Conservation (phyloP, 2,797 vertebrate genomes). For the Hipposideros larvatus region DNA sequence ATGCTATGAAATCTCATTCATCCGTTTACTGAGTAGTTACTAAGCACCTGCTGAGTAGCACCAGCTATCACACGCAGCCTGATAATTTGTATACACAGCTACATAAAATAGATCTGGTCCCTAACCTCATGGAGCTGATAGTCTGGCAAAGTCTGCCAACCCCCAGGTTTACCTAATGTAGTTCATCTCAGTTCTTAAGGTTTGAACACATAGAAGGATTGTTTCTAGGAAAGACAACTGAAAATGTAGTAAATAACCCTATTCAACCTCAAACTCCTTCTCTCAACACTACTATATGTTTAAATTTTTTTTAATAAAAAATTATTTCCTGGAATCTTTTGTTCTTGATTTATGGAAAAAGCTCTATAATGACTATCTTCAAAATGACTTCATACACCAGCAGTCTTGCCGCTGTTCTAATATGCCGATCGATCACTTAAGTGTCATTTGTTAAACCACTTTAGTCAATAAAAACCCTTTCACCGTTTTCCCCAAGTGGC, state of each 20-base stretch:
- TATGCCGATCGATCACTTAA: conserved; percentile 84
- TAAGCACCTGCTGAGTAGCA: background rate
- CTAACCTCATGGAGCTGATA: background rate
- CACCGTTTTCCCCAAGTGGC: conserved; percentile 80
- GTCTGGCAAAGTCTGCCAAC: background rate
- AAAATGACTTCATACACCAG: conserved; percentile 82
- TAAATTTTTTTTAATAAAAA: conserved; percentile 83
- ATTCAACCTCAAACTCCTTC: conserved; percentile 66
- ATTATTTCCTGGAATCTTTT: conserved; percentile 83
- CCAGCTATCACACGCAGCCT: background rate
- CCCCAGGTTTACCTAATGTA: background rate
- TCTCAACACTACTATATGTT: conserved; percentile 63
- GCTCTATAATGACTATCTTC: conserved; percentile 78
- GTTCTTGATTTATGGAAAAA: conserved; percentile 80
- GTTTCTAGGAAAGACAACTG: conserved; percentile 57
- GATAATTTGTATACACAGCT: background rate
- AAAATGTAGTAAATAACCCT: conserved; percentile 66
- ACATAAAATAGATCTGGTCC: background rate
- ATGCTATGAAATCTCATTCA: background rate
- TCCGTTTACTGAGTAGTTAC: background rate
- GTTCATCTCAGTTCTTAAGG: background rate
- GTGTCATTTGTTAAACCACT: conserved; percentile 85
- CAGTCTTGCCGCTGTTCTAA: conserved; percentile 78
- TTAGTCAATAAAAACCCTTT: conserved; percentile 84
- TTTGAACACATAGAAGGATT: conserved; percentile 14